These are phyloP conservation scores for Proctacanthus coquilletti DNA, from an alignment of 1,140 invertebrate genomes.

Conservation along the genomic window DNA sequence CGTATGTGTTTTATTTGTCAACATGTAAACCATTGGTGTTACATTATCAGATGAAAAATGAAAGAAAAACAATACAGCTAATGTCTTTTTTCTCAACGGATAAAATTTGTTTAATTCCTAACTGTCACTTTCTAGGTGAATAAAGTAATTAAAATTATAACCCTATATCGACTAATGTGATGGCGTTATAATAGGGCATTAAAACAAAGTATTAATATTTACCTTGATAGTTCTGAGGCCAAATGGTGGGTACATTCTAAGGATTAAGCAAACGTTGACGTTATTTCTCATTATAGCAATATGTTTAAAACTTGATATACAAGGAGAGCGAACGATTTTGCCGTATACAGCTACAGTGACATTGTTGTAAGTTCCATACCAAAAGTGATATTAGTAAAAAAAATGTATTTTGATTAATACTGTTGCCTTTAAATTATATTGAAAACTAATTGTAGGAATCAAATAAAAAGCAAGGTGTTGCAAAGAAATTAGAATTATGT, in stretches of 20 bases:
- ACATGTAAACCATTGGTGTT: not conserved
- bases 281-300: not conserved
- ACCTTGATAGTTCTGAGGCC: constrained; percentile 32
- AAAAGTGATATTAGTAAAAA: not conserved
- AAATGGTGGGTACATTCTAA: constrained; percentile 31
- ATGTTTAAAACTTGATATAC: not conserved
- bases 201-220: constrained; percentile 11
- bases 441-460: not conserved
- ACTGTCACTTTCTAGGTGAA: not conserved
- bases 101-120: not conserved
- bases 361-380: no score
- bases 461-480: not conserved
- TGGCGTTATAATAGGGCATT: no score
- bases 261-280: constrained; percentile 1
- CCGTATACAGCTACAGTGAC: no score
- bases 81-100: not conserved
- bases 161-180: not conserved
- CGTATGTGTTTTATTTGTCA: no score
- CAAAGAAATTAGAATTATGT: not conserved
- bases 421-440: not conserved
- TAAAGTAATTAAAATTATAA: not conserved
- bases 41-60: not conserved
- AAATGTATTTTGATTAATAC: not conserved
- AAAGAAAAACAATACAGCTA: not conserved
- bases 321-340: no score